Conservation (phyloP, 2,113 vertebrate species). For the Ascaphus truei region DNA sequence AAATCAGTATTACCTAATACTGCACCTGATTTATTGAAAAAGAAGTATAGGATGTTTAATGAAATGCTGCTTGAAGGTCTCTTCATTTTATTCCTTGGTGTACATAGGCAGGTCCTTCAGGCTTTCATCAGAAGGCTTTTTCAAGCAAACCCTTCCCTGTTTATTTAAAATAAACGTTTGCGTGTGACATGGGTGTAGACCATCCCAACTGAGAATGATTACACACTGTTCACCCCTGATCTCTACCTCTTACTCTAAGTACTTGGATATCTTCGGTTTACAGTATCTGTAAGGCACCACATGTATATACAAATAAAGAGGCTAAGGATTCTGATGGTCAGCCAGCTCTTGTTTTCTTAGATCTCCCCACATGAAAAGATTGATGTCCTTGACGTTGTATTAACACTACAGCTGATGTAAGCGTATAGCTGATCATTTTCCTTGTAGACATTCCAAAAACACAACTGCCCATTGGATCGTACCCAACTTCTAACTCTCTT, state of each 20-base stretch:
- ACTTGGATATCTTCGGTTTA: background rate
- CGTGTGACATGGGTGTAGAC: too few species aligned
- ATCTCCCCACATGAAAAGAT: background rate
- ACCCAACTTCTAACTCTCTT: background rate
- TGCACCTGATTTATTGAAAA: too few species aligned
- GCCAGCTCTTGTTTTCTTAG: background rate
- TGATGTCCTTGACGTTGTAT: background rate
- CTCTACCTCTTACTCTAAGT: background rate
- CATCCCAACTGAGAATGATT: too few species aligned
- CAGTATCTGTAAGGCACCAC: background rate
- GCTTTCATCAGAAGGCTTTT: too few species aligned
- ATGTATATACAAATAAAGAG: background rate
- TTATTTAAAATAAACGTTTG: too few species aligned
- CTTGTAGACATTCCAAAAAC: background rate
- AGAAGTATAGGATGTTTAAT: too few species aligned
- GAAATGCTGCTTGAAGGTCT: too few species aligned
- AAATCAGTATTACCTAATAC: too few species aligned
- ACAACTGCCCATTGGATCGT: background rate
- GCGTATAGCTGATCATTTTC: background rate
- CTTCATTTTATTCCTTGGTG: too few species aligned
- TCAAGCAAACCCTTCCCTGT: too few species aligned
- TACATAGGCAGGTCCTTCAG: too few species aligned
- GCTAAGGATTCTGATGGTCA: background rate
- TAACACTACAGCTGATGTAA: constrained; percentile 39
- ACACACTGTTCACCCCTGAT: background rate